Evolutionary conservation across 2,888 invertebrate species (phyloP), one percentile per base, ranked within the genome.

Genomic region (Dynastes maya): DNA sequence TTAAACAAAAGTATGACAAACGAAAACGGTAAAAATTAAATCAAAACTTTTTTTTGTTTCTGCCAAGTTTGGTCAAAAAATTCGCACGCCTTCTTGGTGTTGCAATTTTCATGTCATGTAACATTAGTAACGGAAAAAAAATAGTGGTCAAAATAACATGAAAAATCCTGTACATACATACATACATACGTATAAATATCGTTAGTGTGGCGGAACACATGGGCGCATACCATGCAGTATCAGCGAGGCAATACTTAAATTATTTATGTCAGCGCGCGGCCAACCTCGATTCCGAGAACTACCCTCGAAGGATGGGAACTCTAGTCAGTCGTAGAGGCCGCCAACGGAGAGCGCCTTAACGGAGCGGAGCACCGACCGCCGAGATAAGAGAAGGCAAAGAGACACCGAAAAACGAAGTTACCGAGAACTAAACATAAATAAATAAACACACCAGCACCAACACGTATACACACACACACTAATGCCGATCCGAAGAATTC

Each of bases 201-300:
- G 45, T 45, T 45, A 45, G 45, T 45, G 11, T 11, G 11, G 45
- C 45, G 45, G 45, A 55, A 55, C 55, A 55, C 55, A 55, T 55
- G 55, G 55, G 22, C 22, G 22, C n/a, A 16, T 22, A 40, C 40
- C 16, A 16, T 8, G 40, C 13, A 55, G 6, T 16, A 55, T 55
- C 55, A 16, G 22, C 22, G 16, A 55, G n/a, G 55, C 5, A 22
- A 55, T 55, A 55, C 22, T 55, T 55, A 55, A 45, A 22, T 55
- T 55, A 55, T 55, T 55, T 55, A 22, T 51, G 68, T 68, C 45
- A 51, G 45, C 27, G 68, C 68, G 22, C 22, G 51, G 49, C 64
- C 22, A 75, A 75, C 75, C 75, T 63, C 75, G 61, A 58, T 75
- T 75, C 75, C 45, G 63, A 49, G 75, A 75, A 75, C 75, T 75